Evolutionary conservation across 1,140 invertebrate species (phyloP).

Genomic region (Phthorimaea operculella): DNA sequence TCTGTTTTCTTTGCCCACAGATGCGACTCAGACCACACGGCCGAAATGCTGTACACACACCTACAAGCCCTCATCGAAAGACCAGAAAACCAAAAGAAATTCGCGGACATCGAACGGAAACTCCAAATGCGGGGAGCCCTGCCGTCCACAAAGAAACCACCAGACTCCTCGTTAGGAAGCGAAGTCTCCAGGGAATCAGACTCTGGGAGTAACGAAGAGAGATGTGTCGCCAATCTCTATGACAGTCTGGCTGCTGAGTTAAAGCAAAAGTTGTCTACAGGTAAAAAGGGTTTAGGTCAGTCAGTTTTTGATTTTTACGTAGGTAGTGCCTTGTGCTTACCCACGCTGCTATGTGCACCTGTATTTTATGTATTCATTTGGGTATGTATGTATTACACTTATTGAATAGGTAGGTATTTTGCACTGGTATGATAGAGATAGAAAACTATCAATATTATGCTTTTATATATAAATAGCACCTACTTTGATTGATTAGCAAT

Average conservation of each 20-base stretch:
- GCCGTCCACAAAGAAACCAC: slow-evolving; percentile 49
- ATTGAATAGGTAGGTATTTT: background rate
- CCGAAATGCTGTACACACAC: slow-evolving; percentile 83
- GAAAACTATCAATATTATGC: too few relatives aligned
- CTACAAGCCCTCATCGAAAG: slow-evolving; percentile 83
- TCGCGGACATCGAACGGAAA: slow-evolving; percentile 80
- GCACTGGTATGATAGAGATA: too few relatives aligned
- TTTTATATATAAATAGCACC: too few relatives aligned
- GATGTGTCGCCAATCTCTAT: slow-evolving; percentile 74
- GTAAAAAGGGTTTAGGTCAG: slow-evolving; percentile 64
- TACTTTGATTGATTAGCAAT: too few relatives aligned
- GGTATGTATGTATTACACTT: background rate
- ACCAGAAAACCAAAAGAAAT: slow-evolving; percentile 88
- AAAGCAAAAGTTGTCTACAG: slow-evolving; percentile 81
- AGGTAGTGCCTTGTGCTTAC: slow-evolving; percentile 24
- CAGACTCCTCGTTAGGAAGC: slow-evolving; percentile 77
- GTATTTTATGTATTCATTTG: slow-evolving; percentile 1
- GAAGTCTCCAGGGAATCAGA: slow-evolving; percentile 80
- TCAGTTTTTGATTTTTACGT: slow-evolving; percentile 32
- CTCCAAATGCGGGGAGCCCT: slow-evolving; percentile 67
- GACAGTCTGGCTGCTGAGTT: slow-evolving; percentile 93
- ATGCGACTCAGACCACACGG: slow-evolving; percentile 94
- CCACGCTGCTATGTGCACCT: background rate
- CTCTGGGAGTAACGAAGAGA: slow-evolving; percentile 80
- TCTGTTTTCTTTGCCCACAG: slow-evolving; percentile 26